These are phyloP conservation scores for Epinephelus coioides DNA, from an alignment of 2,797 vertebrate genomes.

Conservation along the genomic window DNA sequence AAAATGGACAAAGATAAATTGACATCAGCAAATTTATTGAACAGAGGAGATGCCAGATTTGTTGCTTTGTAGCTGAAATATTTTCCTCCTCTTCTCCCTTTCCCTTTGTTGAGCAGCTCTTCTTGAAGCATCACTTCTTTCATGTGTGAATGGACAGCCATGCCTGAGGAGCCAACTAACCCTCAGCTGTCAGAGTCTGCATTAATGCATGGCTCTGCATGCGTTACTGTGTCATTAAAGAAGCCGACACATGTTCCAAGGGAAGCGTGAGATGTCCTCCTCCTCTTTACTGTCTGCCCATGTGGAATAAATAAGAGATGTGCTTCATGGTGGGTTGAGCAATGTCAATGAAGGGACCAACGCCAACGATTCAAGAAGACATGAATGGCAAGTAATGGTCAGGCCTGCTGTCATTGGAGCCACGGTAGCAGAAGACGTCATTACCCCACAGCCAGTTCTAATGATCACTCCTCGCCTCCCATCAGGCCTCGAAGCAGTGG, in stretches of 20 bases:
- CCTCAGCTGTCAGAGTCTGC: slow-evolving; percentile 63
- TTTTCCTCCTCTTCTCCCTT: slow-evolving; percentile 4
- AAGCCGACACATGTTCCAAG: slow-evolving; percentile 52
- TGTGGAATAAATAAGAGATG: slow-evolving; percentile 65
- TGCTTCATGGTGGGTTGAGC: slow-evolving; percentile 57
- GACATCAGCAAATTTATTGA: too few relatives aligned
- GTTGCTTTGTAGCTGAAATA: not conserved
- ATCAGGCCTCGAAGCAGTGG: slow-evolving; percentile 30
- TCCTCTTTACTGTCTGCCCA: slow-evolving; percentile 45
- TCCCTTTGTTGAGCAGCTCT: slow-evolving; percentile 16
- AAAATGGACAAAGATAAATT: not conserved
- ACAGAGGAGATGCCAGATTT: not conserved
- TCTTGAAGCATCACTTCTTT: slow-evolving; percentile 16
- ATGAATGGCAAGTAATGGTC: slow-evolving; percentile 48
- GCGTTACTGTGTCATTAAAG: slow-evolving; percentile 46
- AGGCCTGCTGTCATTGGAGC: slow-evolving; percentile 33
- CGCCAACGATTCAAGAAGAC: slow-evolving; percentile 31
- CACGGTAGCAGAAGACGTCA: slow-evolving; percentile 28
- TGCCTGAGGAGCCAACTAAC: slow-evolving; percentile 55
- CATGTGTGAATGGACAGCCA: slow-evolving; percentile 32
- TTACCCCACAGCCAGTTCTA: slow-evolving; percentile 28
- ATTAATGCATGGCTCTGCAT: slow-evolving; percentile 49
- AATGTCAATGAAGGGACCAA: slow-evolving; percentile 52
- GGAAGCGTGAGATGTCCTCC: slow-evolving; percentile 45
- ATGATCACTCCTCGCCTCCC: slow-evolving; percentile 45